Conservation (phyloP, 2,113 vertebrate species). For the Toxotes jaculatrix region DNA sequence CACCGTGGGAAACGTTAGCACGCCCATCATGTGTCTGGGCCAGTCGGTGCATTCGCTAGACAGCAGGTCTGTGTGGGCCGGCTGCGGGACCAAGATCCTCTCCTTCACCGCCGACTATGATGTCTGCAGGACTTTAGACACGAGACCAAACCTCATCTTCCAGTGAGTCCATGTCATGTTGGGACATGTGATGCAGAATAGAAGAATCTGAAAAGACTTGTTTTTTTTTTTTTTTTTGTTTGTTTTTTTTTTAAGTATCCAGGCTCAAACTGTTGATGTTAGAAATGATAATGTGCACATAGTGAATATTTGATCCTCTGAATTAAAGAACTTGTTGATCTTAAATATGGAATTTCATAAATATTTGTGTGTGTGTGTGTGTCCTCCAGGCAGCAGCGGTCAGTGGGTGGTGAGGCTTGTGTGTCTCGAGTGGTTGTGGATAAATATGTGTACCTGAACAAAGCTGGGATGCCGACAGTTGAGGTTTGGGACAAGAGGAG, state of each 20-base stretch:
- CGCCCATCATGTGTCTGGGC: slow-evolving; percentile 90
- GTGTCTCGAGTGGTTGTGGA: slow-evolving; percentile 93
- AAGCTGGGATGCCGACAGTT: slow-evolving; percentile 89
- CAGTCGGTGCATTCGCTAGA: slow-evolving; percentile 86
- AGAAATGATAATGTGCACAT: no score
- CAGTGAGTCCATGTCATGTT: slow-evolving; percentile 82
- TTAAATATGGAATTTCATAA: no score
- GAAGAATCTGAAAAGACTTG: no score
- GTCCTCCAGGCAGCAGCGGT: slow-evolving; percentile 83
- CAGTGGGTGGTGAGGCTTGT: slow-evolving; percentile 85
- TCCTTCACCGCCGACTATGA: slow-evolving; percentile 88
- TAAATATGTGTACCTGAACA: slow-evolving; percentile 91
- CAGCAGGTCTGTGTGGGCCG: slow-evolving; percentile 88
- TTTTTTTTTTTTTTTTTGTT: no score
- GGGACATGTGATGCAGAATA: background rate
- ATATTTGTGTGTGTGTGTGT: background rate
- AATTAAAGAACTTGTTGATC: background rate
- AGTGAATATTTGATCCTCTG: background rate
- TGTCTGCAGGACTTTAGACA: slow-evolving; percentile 90
- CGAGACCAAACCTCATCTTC: slow-evolving; percentile 83
- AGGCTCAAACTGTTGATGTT: no score
- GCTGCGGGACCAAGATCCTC: slow-evolving; percentile 91
- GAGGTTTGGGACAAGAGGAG: slow-evolving; percentile 96
- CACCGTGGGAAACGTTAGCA: slow-evolving; percentile 86
- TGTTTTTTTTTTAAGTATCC: no score